Percentiles rank a stretch among this genome's conserved stretches.
Conservation (phyloP, 2,888 invertebrate species). For the Anaspis maculata region DNA sequence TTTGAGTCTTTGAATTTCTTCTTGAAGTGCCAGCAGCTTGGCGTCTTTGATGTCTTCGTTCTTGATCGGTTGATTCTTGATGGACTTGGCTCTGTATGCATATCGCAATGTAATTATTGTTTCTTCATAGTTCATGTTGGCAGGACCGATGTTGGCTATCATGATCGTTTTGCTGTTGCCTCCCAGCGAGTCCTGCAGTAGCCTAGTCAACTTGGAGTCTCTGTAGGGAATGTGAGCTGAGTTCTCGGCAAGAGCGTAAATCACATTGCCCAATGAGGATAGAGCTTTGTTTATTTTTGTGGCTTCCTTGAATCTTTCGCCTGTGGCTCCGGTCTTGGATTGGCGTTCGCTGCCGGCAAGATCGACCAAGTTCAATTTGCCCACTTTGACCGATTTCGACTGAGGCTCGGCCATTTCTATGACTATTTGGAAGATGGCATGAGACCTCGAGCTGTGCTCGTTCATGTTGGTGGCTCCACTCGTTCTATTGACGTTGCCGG, state of each 20-base stretch:
- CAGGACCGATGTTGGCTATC: conserved; percentile 98
- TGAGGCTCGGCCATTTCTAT: conserved; percentile 84
- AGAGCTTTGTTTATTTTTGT: conserved; percentile 95
- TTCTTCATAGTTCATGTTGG: conserved; percentile 96
- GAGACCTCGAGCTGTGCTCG: conserved; percentile 94
- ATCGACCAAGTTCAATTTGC: conserved; percentile 95
- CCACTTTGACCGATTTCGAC: conserved; percentile 60
- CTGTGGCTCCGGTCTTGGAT: conserved; percentile 92
- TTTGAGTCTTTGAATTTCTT: conserved; percentile 70
- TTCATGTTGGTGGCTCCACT: conserved; percentile 66
- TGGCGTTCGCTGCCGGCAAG: conserved; percentile 97
- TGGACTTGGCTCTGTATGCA: conserved; percentile 95
- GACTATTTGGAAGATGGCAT: conserved; percentile 97
- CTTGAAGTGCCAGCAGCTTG: conserved; percentile 84
- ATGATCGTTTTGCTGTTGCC: conserved; percentile 94
- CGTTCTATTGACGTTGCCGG: conserved; percentile 91
- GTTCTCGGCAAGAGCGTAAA: conserved; percentile 91
- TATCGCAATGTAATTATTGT: conserved; percentile 89
- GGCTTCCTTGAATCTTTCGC: conserved; percentile 88
- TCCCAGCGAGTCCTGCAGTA: conserved; percentile 95
- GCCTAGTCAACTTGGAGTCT: conserved; percentile 92
- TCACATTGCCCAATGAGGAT: conserved; percentile 97
- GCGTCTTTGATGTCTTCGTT: conserved; percentile 99
- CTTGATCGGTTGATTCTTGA: conserved; percentile 96
- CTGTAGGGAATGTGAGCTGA: conserved; percentile 95